Base-by-base conservation (phyloP, 1,140 invertebrate genomes). In the Mizuhopecten yessoensis region DNA sequence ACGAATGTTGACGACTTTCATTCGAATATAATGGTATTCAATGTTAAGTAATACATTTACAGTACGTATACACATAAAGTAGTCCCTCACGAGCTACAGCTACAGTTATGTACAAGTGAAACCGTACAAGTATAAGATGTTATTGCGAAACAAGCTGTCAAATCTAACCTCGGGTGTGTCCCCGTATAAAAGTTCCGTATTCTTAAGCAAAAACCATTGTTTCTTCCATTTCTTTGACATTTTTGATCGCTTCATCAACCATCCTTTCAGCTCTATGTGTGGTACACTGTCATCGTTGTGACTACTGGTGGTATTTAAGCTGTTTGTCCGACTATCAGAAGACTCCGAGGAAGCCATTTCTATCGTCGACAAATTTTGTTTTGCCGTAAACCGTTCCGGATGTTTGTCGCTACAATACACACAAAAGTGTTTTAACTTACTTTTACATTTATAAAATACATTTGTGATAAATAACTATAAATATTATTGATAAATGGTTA, bases 171-270 rank as follows among this genome's bases (percentile, higher is more conserved):
- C 93, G n/a, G 94, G 94, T 86, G 93, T 92, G 42, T 94, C 93
- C 87, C 95, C 95, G 91, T 96, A 96, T 34, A 94, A 93, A 33
- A 96, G 91, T 91, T 95, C 94, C 45, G 95, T 94, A 86, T 95
- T 96, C 93, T 95, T 95, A 90, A 96, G 92, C 33, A 95, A 89
- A 91, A 96, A 96, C 95, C 95, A 96, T 39, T 94, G 93, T 88
- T 93, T 95, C 89, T 94, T 94, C 95, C 95, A 95, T 90, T 95
- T 95, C 89, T 93, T 93, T 29, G 95, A 95, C 75, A 95, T 75
- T 87, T 94, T 94, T 34, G 95, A 94, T 45, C 95, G 92, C 87
- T 96, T 96, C 94, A 95, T 94, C 45, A 96, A 92, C 93, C 95
- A 96, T 34, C 95, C 95, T 91, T 95, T 95, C 13, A 95, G 90